phyloP scores from a whole-genome alignment of 2,888 invertebrate genomes.

The Drosophila quinaria region DNA sequence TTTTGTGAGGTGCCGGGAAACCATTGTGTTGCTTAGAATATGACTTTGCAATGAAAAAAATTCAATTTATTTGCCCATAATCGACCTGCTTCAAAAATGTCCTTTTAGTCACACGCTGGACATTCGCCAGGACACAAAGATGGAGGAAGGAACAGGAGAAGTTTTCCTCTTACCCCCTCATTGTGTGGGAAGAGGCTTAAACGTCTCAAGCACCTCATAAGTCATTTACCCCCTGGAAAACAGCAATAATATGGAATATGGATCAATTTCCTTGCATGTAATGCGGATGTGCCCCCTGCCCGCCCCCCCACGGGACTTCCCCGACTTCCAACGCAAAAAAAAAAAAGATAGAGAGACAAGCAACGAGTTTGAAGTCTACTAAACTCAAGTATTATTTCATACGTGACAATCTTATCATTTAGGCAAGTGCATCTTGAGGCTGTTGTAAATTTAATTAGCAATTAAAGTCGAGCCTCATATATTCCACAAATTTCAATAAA shows the following conservation, averaged over 20 bases:
- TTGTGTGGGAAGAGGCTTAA: conserved; percentile 13
- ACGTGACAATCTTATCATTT: conserved; percentile 69
- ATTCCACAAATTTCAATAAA: neutral
- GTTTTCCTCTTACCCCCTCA: conserved; percentile 8
- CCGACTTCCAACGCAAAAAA: neutral
- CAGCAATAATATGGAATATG: conserved; percentile 60
- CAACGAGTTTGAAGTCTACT: neutral
- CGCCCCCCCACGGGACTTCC: neutral
- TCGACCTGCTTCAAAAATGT: conserved; percentile 56
- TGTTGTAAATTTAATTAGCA: conserved; percentile 5
- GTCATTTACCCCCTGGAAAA: conserved; percentile 68
- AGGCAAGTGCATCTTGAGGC: conserved; percentile 24
- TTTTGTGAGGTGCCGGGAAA: conserved; percentile 42
- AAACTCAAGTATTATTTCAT: conserved; percentile 44
- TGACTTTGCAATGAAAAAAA: conserved; percentile 46
- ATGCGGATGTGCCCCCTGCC: conserved; percentile 11
- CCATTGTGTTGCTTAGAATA: conserved; percentile 63
- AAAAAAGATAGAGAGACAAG: neutral
- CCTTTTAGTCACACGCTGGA: conserved; percentile 56
- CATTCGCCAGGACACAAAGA: conserved; percentile 1
- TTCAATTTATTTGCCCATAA: conserved; percentile 79
- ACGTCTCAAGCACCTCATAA: conserved; percentile 67
- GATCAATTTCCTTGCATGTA: conserved; percentile 49
- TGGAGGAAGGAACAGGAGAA: neutral
- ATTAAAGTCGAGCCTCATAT: neutral